Percentiles rank a stretch among this genome's conserved stretches.
These are phyloP conservation scores for Gadus chalcogrammus DNA, from an alignment of 2,113 vertebrate genomes.

Conservation along the genomic window DNA sequence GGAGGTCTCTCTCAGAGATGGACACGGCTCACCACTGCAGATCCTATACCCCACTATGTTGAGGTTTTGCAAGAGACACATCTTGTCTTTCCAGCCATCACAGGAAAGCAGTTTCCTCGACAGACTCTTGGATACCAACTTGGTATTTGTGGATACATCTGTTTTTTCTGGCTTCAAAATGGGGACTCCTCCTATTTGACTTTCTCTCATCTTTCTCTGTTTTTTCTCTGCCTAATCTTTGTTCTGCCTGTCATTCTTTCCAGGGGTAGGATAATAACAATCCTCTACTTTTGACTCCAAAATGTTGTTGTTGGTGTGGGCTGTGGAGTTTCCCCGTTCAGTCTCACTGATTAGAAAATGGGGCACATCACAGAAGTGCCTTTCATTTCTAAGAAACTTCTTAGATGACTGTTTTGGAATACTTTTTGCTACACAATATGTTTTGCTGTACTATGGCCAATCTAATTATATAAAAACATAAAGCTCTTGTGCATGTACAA, in stretches of 20 bases:
- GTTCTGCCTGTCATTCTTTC: background rate
- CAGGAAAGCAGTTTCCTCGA: background rate
- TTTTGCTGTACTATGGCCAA: background rate
- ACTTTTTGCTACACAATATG: background rate
- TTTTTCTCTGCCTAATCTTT: conserved; percentile 7
- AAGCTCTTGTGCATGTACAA: too few relatives aligned
- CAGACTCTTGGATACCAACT: conserved; percentile 16
- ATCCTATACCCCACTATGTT: conserved; percentile 5
- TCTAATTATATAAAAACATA: too few relatives aligned
- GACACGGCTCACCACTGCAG: background rate
- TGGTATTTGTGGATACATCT: conserved; percentile 24
- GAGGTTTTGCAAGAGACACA: conserved; percentile 2
- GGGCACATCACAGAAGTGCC: conserved; percentile 8
- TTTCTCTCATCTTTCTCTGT: background rate
- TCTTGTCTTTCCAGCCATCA: background rate
- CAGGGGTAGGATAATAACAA: conserved; percentile 3
- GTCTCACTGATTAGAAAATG: conserved; percentile 35
- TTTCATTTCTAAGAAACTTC: conserved; percentile 15
- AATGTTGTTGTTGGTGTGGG: conserved; percentile 30
- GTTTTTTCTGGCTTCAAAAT: conserved; percentile 10
- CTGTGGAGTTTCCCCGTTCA: conserved; percentile 18
- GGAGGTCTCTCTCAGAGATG: background rate
- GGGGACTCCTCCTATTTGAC: background rate
- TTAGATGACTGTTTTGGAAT: conserved; percentile 22
- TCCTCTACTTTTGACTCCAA: conserved; percentile 6